Conservation (phyloP, 92 coral and sea anemone species). For the Actinernus sp. region DNA sequence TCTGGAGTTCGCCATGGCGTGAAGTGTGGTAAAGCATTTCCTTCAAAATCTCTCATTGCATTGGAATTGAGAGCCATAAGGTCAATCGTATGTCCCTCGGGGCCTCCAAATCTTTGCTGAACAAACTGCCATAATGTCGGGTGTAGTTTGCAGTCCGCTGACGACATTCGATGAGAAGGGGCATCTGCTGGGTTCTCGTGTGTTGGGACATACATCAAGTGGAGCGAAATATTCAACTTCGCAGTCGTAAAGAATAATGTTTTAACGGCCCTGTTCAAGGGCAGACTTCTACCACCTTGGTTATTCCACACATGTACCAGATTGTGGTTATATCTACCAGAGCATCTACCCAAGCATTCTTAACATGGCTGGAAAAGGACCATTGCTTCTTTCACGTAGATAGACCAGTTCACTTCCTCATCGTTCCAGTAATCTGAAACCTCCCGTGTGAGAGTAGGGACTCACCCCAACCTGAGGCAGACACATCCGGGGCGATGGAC, state of each 20-base stretch:
- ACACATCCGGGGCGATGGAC: slow-evolving; percentile 49
- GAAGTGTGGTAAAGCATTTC: slow-evolving; percentile 31
- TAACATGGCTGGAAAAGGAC: slow-evolving; percentile 20
- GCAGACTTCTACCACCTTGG: slow-evolving; percentile 23
- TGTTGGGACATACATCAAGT: slow-evolving; percentile 36
- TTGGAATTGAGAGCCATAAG: slow-evolving; percentile 56
- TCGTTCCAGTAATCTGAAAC: slow-evolving; percentile 39
- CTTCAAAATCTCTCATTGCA: slow-evolving; percentile 20
- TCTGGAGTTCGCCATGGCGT: slow-evolving; percentile 28
- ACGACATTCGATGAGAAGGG: slow-evolving; percentile 53
- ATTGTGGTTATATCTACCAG: slow-evolving; percentile 40
- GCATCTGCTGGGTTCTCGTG: slow-evolving; percentile 52
- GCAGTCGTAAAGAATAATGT: slow-evolving; percentile 8
- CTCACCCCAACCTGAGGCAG: slow-evolving; percentile 48
- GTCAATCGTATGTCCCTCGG: slow-evolving; percentile 39
- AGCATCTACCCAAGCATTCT: slow-evolving; percentile 37
- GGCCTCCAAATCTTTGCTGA: slow-evolving; percentile 30
- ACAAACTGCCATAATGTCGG: slow-evolving; percentile 28
- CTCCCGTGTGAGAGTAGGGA: slow-evolving; percentile 3
- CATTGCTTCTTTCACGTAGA: slow-evolving; percentile 48
- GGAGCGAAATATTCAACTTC: slow-evolving; percentile 15
- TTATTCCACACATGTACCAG: slow-evolving; percentile 44
- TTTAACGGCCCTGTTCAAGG: background rate
- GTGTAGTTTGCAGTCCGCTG: slow-evolving; percentile 31
- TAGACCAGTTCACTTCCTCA: slow-evolving; percentile 19